Evolutionary conservation across 1,140 invertebrate species (phyloP).

Genomic region (Drosophila kepulauana): DNA sequence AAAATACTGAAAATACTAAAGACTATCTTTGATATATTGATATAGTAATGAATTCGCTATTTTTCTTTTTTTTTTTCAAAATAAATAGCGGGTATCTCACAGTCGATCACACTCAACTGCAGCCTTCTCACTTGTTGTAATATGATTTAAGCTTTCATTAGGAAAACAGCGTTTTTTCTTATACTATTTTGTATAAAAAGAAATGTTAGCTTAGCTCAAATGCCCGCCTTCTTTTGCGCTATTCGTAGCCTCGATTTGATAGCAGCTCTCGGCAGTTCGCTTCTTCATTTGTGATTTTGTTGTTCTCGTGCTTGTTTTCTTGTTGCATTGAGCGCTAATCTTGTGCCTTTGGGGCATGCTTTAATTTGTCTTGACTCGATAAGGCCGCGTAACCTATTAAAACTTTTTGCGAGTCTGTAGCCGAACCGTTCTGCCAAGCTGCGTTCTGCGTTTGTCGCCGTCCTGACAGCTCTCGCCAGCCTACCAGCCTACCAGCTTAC

Average conservation of each 20-base stretch:
- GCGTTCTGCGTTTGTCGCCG: background rate
- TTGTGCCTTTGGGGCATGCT: constrained; percentile 59
- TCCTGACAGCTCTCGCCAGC: background rate
- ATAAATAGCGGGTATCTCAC: too few relatives aligned
- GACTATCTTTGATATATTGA: too few relatives aligned
- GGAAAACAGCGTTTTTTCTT: too few relatives aligned
- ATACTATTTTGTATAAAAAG: too few relatives aligned
- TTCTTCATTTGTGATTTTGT: constrained; percentile 29
- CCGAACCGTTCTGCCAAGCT: constrained; percentile 40
- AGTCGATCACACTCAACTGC: too few relatives aligned
- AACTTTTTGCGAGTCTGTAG: constrained; percentile 60
- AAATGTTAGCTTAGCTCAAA: too few relatives aligned
- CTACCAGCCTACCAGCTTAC: background rate
- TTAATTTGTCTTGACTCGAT: constrained; percentile 69
- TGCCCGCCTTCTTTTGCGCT: background rate
- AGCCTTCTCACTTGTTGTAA: too few relatives aligned
- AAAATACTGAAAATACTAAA: too few relatives aligned
- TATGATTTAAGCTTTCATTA: too few relatives aligned
- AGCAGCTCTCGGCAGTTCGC: background rate
- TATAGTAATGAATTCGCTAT: too few relatives aligned
- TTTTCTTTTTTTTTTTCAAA: too few relatives aligned
- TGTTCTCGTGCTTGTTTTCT: constrained; percentile 35
- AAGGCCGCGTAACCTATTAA: constrained; percentile 74
- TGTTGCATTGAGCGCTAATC: constrained; percentile 43
- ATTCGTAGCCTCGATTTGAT: background rate